Percentiles rank a stretch among this genome's conserved stretches.
Conservation (phyloP, 2,888 invertebrate species). For the Hetaerina titia region DNA sequence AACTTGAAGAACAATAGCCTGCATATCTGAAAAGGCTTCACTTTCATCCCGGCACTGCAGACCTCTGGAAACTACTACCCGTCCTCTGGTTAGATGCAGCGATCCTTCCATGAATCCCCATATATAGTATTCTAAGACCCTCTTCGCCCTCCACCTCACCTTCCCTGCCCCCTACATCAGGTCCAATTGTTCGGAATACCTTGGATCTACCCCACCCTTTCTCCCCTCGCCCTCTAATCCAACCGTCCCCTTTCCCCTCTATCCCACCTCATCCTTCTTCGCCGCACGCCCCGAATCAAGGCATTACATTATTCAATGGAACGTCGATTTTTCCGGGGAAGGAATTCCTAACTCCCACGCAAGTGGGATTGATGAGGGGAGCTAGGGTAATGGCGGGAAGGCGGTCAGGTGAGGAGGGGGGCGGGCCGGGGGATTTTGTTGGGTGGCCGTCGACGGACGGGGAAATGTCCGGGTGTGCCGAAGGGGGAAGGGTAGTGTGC, state of each 20-base stretch:
- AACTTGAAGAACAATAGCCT: no score
- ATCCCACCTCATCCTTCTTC: background rate
- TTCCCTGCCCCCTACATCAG: background rate
- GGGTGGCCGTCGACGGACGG: background rate
- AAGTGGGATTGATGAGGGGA: slow-evolving; percentile 32
- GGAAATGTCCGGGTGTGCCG: background rate
- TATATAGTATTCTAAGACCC: background rate
- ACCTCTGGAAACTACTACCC: no score
- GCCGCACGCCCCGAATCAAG: slow-evolving; percentile 13
- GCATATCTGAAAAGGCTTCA: background rate
- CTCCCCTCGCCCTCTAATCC: background rate
- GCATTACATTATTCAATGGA: slow-evolving; percentile 45
- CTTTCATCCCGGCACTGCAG: background rate
- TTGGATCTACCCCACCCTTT: background rate
- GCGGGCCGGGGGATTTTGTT: background rate
- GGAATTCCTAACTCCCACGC: slow-evolving; percentile 38
- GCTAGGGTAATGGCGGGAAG: background rate
- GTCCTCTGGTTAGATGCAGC: no score
- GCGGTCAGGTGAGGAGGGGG: background rate
- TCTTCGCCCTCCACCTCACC: background rate
- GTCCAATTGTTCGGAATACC: slow-evolving; percentile 20
- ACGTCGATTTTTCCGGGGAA: slow-evolving; percentile 29
- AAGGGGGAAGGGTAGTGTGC: background rate
- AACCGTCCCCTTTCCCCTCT: background rate
- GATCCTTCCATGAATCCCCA: no score